phyloP scores from a whole-genome alignment of 2,888 invertebrate genomes.

The Spialia ferax region DNA sequence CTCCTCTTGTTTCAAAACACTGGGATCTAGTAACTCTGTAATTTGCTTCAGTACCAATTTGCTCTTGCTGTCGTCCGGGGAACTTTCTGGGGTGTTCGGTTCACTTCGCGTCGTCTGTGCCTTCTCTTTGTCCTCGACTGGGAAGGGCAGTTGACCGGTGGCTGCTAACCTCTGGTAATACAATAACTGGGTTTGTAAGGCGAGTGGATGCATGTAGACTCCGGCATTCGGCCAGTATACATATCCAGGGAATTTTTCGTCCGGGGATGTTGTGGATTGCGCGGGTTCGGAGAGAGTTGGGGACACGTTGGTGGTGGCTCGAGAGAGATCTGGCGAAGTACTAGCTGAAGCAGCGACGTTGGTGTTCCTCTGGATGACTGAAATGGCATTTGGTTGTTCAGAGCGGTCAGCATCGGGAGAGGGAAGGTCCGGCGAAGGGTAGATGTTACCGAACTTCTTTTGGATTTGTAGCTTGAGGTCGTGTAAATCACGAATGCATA shows the following conservation, averaged over 20 bases:
- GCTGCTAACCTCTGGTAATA: slow-evolving; percentile 92
- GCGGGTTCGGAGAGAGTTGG: slow-evolving; percentile 76
- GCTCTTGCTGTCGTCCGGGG: slow-evolving; percentile 75
- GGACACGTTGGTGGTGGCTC: slow-evolving; percentile 61
- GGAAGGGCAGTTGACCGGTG: slow-evolving; percentile 73
- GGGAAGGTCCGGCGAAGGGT: slow-evolving; percentile 85
- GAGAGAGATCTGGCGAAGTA: slow-evolving; percentile 76
- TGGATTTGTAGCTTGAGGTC: slow-evolving; percentile 89
- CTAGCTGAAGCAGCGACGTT: slow-evolving; percentile 73
- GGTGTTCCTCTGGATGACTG: slow-evolving; percentile 79
- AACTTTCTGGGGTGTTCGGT: slow-evolving; percentile 58
- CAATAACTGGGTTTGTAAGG: slow-evolving; percentile 89
- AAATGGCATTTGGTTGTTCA: slow-evolving; percentile 76
- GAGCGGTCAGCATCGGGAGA: slow-evolving; percentile 83
- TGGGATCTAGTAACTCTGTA: slow-evolving; percentile 77
- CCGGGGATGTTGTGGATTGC: slow-evolving; percentile 68
- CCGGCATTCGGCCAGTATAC: slow-evolving; percentile 91
- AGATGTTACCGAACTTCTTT: slow-evolving; percentile 88
- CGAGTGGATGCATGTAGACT: slow-evolving; percentile 91
- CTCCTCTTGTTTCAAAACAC: slow-evolving; percentile 72
- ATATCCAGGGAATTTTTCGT: slow-evolving; percentile 81
- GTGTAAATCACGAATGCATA: slow-evolving; percentile 92
- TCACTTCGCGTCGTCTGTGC: slow-evolving; percentile 65
- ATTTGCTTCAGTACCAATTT: slow-evolving; percentile 81
- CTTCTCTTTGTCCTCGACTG: slow-evolving; percentile 67